Base-by-base conservation (phyloP, 2,888 invertebrate genomes). In the Philereme transversata region DNA sequence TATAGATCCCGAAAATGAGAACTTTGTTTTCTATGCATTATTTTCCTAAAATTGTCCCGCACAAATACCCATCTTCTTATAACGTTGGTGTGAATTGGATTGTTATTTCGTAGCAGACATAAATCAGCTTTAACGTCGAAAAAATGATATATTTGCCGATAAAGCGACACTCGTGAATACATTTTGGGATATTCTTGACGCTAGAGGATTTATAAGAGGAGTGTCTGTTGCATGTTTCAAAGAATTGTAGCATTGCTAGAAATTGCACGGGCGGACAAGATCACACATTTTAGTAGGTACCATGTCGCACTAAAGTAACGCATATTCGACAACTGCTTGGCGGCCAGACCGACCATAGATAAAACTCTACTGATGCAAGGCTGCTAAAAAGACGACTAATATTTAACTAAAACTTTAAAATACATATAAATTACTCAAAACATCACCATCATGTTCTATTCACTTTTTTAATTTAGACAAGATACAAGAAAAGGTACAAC, bases 131-230 rank as follows among this genome's bases (percentile, higher is more conserved):
- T 82, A 77, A 79, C 81, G 84, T 82, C 84, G 75, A 79, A 80
- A 81, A 83, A 79, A 79, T 85, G 82, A 86, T 85, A 86, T 84
- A 87, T 83, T 76, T 74, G 76, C 76, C 81, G 82, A 85, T 86
- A 84, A 86, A 83, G 79, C 76, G 83, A 83, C 83, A 83, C 77
- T 78, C 75, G 74, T 82, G 83, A 84, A 87, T 83, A 87, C 80
- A 84, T 84, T 78, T 75, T 70, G 74, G 79, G 78, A 73, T 71
- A 77, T 71, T 68, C 72, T 77, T 79, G 83, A 84, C 81, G 75
- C 77, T 77, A 61, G 65, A 65, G 56, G 62, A 71, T 69, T 69
- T 69, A 69, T 69, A 65, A 60, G 60, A 58, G 48, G 43, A 60
- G 61, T 67, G 64, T 63, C 53, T 53, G 51, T 33, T 64, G 67